Evolutionary conservation across 2,888 invertebrate species (phyloP), one percentile per base, ranked within the genome.

Genomic region (Drosophila macrospina): DNA sequence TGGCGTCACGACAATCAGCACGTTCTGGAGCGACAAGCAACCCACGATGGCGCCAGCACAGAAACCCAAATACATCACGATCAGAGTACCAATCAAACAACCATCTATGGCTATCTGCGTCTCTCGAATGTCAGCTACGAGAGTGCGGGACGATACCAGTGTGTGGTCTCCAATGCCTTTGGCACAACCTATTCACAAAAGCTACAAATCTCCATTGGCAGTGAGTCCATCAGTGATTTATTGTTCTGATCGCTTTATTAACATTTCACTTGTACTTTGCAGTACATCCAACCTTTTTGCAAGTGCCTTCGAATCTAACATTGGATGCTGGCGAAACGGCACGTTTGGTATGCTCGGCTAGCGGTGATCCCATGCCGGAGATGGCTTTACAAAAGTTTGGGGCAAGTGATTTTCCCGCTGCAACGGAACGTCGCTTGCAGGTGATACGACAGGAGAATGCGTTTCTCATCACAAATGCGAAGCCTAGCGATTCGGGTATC

Each of bases 371-470:
- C 0, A 93, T 94, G 50, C 98, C 98, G 15, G 96, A 97, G 92
- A 97, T 98, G 81, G 96, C 96, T 0, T 96, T 97, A 96, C 96
- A 97, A 86, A 98, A 98, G 92, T 97, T 97, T 92, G 97, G 97
- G n/a, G 97, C 96, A 0, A 96, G 96, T 89, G 96, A 98, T 89
- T 98, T 99, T 91, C 98, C 98, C 6, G 98, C 99, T 5, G 98
- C 98, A 7, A 94, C 96, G 79, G 98, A 99, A 91, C 94, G 98
- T 44, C 93, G 98, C 36, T 96, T 99, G 95, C 96, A 97, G 92
- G 97, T 98, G 47, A 96, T 98, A 94, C 96, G 97, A 0, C 95
- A 95, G 30, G 98, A 98, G 90, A 97, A 98, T 91, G 95, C 96
- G 1, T 97, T 98, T 91, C 97, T 98, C 90, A 98, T 99, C 80